Base-by-base conservation (phyloP, 2,797 vertebrate species). In the Protosalanx chinensis region DNA sequence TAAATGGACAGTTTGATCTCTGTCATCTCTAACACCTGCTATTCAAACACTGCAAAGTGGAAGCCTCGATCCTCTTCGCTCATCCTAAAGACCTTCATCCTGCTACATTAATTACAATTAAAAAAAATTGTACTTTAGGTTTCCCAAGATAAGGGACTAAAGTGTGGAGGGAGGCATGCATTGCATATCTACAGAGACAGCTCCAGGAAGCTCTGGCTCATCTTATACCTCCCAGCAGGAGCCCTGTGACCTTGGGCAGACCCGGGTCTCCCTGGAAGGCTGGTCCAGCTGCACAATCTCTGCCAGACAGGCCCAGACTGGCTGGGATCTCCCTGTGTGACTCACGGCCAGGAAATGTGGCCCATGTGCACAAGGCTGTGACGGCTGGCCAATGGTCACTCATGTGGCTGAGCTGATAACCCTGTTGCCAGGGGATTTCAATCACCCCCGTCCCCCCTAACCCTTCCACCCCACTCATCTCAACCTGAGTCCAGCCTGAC, bases 351-450 rank as follows among this genome's bases (percentile, higher is more conserved):
- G 59, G 13, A 65, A 66, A 70, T 49, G 62, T 29, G 27, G 51
- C 49, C 32, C 16, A 61, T 70, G 69, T 65, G 51, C 15, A 53
- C 23, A 18, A 41, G 29, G 51, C 32, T 57, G 46, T 46, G 16
- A 15, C 20, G 58, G n/a, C 35, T 2, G 18, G 18, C 3, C 46
- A 10, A 60, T n/a, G 10, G 46, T 69, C 57, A 69, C 74, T 64
- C 71, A 69, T 77, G 41, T 64, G 13, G 67, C 41, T 64, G 67
- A 57, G 78, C 57, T 56, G 77, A 75, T 81, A 80, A 84, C 29
- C 73, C n/a, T 66, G 6, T 76, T 20, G 79, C 60, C 62, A 58
- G 12, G 23, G 23, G 18, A 18, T 37, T 56, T 68, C 57, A 68
- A 74, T 76, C 60, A 8, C 67, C 23, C 51, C 41, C 2, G 12